A percentile compares a stretch with the other conserved stretches of the same genome.
phyloP scores from a whole-genome alignment of 2,888 invertebrate species.

The Rotaria sp. region DNA sequence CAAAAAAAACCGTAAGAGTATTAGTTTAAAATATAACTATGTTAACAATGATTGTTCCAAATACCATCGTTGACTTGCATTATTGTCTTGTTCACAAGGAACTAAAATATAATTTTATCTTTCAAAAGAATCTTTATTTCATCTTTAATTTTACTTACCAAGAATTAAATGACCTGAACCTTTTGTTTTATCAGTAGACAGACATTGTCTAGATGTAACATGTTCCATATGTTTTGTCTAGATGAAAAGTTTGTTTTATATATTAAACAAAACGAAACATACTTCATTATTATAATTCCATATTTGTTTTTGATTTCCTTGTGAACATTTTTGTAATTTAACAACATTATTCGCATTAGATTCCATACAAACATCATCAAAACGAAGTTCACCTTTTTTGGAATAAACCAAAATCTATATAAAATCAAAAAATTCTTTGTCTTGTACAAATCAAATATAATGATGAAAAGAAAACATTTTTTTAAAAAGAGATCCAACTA shows the following conservation, averaged over 20 bases:
- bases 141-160: neutral
- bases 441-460: too few species aligned
- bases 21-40: neutral
- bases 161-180: neutral
- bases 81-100: neutral
- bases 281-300: conserved; percentile 34
- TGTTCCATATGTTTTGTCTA: conserved; percentile 25
- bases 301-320: conserved; percentile 4
- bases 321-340: conserved; percentile 30
- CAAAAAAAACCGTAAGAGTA: neutral
- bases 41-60: neutral
- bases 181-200: neutral
- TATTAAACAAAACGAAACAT: neutral
- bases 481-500: too few species aligned
- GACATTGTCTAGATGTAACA: conserved; percentile 20
- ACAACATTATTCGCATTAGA: neutral
- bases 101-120: neutral
- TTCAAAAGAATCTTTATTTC: neutral
- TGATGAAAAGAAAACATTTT: too few species aligned
- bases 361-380: conserved; percentile 32
- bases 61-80: neutral
- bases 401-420: conserved; percentile 10
- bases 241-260: neutral
- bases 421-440: neutral
- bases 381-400: neutral